phyloP scores from a whole-genome alignment of 1,140 invertebrate species.

The Mycetomoellerius zeteki region DNA sequence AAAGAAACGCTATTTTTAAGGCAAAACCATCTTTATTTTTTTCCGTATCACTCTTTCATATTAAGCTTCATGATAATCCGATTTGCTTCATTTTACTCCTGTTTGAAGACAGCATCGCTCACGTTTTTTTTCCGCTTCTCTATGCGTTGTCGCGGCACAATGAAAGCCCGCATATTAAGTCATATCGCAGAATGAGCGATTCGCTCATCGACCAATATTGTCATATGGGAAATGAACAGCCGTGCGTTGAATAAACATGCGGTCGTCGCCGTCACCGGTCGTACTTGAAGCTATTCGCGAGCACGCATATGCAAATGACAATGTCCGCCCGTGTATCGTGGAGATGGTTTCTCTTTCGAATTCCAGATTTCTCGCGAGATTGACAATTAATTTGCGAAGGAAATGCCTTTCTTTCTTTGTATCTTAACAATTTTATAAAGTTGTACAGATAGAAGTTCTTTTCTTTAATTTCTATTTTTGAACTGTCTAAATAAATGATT shows the following conservation, averaged over 20 bases:
- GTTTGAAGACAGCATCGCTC: background rate
- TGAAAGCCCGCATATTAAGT: constrained; percentile 84
- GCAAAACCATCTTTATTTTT: background rate
- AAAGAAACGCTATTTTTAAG: background rate
- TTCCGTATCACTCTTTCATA: background rate
- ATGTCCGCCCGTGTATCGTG: background rate
- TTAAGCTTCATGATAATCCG: background rate
- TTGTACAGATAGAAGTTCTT: background rate
- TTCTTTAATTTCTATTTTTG: background rate
- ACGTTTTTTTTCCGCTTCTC: background rate
- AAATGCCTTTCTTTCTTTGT: background rate
- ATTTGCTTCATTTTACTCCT: background rate
- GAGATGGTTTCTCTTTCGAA: constrained; percentile 9
- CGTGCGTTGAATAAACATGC: constrained; percentile 85
- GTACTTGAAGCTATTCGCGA: constrained; percentile 60
- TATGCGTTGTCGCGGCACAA: too few species aligned
- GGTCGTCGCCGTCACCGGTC: constrained; percentile 60
- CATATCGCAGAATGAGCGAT: constrained; percentile 85
- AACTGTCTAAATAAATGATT: background rate
- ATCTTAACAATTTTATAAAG: background rate
- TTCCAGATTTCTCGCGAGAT: background rate
- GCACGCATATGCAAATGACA: constrained; percentile 71
- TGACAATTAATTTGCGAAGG: background rate
- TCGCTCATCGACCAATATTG: constrained; percentile 86
- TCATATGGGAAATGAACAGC: constrained; percentile 86